phyloP scores from a whole-genome alignment of 2,797 vertebrate species.

The Vultur gryphus region DNA sequence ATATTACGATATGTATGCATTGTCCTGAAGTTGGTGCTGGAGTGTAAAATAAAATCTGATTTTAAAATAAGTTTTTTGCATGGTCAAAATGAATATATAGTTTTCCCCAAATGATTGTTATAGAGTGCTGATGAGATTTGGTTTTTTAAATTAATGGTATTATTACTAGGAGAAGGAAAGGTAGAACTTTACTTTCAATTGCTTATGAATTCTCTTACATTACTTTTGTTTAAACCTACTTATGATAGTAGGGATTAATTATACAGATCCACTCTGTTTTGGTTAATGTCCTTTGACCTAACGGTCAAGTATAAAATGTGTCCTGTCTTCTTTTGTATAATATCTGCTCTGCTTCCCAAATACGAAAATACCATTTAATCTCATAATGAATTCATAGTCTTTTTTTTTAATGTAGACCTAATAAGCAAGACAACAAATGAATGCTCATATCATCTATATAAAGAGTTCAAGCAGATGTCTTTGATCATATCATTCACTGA shows the following conservation, averaged over 20 bases:
- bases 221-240: neutral
- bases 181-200: neutral
- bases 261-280: neutral
- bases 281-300: neutral
- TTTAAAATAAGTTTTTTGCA: neutral
- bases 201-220: neutral
- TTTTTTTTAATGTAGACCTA: neutral
- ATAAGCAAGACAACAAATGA: neutral
- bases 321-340: neutral
- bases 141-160: neutral
- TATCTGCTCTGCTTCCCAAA: neutral
- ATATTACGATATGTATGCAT: neutral
- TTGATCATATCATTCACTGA: slow-evolving; percentile 50
- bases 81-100: neutral
- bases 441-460: slow-evolving; percentile 51
- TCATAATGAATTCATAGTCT: neutral
- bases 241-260: neutral
- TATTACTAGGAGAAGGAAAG: neutral
- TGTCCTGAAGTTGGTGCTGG: neutral
- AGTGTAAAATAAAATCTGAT: neutral
- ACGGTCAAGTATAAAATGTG: neutral
- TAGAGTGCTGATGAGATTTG: neutral
- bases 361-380: neutral
- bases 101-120: neutral
- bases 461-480: slow-evolving; percentile 57